Evolutionary conservation across 1,140 invertebrate species (phyloP), one percentile per base, ranked within the genome.

Genomic region (Drosophila nasuta): DNA sequence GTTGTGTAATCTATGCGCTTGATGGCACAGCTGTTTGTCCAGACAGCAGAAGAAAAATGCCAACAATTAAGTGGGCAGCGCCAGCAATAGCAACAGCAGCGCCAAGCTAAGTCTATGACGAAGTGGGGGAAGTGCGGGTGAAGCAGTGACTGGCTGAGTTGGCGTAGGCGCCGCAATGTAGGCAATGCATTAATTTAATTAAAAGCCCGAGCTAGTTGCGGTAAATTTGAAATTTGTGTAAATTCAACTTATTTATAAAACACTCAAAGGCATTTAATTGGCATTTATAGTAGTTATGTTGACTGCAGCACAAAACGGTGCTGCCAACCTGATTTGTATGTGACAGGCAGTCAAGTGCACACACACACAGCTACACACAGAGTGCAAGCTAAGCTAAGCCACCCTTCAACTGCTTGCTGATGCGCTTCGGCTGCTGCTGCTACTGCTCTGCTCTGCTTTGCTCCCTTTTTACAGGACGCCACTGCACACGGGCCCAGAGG

Each of bases 131-230:
- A 1, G 3, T 28, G 13, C 1, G 8, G 28, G 5, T 3, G 10
- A 4, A 1, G n/a, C 11, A 25, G 35, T 10, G 35, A 33, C 30
- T 8, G 30, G 30, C 30, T 8, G 7, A 10, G 35, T 38, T 38
- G 5, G n/a, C 1, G 62, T 7, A 8, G 49, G 46, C 6, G 74
- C 60, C 64, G 41, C 65, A 59, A 43, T 68, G 78, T 86, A 75
- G 81, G 81, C 83, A 83, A 89, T 89, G 85, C 83, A 88, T 88
- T 89, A 88, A 88, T 88, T 88, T 83, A 88, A 88, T 88, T 88
- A 88, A 88, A 88, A 88, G 70, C 67, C 28, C 28, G 1, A 5
- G 49, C 58, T 49, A 67, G 64, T 71, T 57, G 71, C 57, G 56
- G 54, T 33, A 70, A 81, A 83, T 81, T 88, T 78, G 85, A 89